Base-by-base conservation (phyloP, 2,888 invertebrate genomes). In the Ichneumon xanthorius region DNA sequence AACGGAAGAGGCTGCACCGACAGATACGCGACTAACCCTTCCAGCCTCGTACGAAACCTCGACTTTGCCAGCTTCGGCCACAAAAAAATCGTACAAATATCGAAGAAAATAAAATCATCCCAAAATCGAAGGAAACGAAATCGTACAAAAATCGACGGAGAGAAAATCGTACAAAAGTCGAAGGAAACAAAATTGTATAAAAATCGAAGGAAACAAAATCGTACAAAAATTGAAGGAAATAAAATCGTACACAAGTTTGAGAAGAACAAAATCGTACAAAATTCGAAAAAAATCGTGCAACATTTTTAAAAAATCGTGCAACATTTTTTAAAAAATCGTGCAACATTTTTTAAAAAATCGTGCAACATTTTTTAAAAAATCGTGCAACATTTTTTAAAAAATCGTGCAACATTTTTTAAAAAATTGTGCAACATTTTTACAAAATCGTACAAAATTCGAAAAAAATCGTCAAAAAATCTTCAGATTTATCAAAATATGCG, bases 1-100 rank as follows among this genome's bases (percentile, higher is more conserved):
- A 72, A 53, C 53, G 78, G 58, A 70, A 79, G 76, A 80, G 80
- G 48, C 61, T 77, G 76, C 76, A 33, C 26, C 48, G 71, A 72
- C 77, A 45, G 50, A 45, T 67, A 58, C 72, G 19, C 67, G 53
- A 53, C 19, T 37, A 63, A 63, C 55, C n/a, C 58, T 68, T 14
- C 7, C 19, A 22, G 9, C 14, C 58, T 26, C 58, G 22, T 22
- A 4, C 58, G 19, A 22, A 26, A 26, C 58, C 14, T 45, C 58
- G 22, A 58, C 11, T 14, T 58, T 7, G 11, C 58, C 22, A 71
- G n/a, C 30, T 30, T 16, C 50, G 26, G 45, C 40, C 11, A 70
- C 40, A 19, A 14, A 50, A 37, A 68, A 14, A 6, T 26, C n/a
- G 19, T 48, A 26, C 68, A 58, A 22, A 26, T 16, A 19, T 7